Base-by-base conservation (phyloP, 2,113 vertebrate genomes). In the Urocitellus parryii region DNA sequence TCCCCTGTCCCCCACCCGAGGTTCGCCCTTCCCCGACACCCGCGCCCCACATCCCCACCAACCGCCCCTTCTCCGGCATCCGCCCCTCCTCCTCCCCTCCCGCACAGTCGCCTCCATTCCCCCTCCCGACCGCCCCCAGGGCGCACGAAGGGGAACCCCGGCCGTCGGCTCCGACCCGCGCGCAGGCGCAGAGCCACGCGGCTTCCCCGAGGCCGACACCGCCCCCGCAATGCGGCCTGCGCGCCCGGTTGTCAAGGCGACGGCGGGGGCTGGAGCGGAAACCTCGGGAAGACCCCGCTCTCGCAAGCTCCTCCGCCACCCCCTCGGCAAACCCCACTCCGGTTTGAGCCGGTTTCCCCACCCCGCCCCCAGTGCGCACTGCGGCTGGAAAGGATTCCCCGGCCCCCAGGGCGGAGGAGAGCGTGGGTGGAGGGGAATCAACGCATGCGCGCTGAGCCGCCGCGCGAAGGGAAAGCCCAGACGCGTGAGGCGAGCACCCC, bases 301-400 rank as follows among this genome's bases (percentile, higher is more conserved):
- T 20, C 14, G 22, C 89, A 78, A n/a, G 73, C 86, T 58, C 88
- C 93, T 16, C 58, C 65, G 8, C 88, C 93, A 34, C 87, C 94
- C 53, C 61, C 42, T 2, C 18, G 12, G 63, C 27, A 16, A 97
- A 63, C 94, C 65, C 90, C 68, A 67, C 86, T 96, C 97, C 70
- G 68, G 97, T 95, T 97, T 73, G 17, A 97, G 58, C 97, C 90
- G 95, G 97, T 96, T 96, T 51, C 84, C 96, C 94, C 45, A 63
- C 88, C 81, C 97, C 25, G 29, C 96, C 95, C 93, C 65, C 76
- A 37, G n/a, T 58, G 90, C 92, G 87, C 95, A 85, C 73, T 76
- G 95, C 90, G 88, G 94, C 73, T 74, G 8, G 65, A 16, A 84
- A 96, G 97, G 97, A 97, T 96, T 98, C 97, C 97, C 97, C 8